Base-by-base conservation (phyloP, 2,113 vertebrate genomes). In the Thamnaconus septentrionalis region DNA sequence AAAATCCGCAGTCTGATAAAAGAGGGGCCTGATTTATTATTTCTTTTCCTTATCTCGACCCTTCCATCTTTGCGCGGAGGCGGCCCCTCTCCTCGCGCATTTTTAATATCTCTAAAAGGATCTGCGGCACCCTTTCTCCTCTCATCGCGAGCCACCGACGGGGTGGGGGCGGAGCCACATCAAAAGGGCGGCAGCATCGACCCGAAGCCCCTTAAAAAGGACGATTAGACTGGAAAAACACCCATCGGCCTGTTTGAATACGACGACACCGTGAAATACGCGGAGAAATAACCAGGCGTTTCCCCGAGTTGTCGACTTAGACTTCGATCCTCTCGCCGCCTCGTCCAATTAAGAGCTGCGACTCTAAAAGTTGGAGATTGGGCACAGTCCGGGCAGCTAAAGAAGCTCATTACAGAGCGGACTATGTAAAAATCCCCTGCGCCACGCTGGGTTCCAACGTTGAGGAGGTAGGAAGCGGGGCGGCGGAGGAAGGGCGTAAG, bases 41-140 rank as follows among this genome's bases (percentile, higher is more conserved):
- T 31, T 31, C 18, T 31, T 31, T 31, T 31, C 18, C 18, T 76
- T 78, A 86, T 84, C 80, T 59, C 59, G 0, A 12, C 42, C 6
- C 50, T 9, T 59, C 57, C 61, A 64, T 75, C 66, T 75, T 71
- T 53, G 44, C 8, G 56, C 42, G n/a, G 66, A 40, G 43, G 59
- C 62, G n/a, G 60, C 71, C 43, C 18, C 18, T 31, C 18, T 84
- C 71, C 44, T 40, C 8, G 45, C 55, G 53, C 63, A 64, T 73
- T 59, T 31, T 56, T 12, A 7, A 5, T 66, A 81, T 82, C 80
- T 71, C 56, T 78, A 83, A 85, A 77, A 58, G 59, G 66, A 89
- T 87, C 79, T 70, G 4, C 39, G 4, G 4, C 11, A 54, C 48
- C 18, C 18, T 31, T 31, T 66, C 52, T 54, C 69, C 49, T 61